A percentile compares a stretch with the other conserved stretches of the same genome.
These are phyloP conservation scores for Hystrix cristata DNA, from an alignment of 2,113 vertebrate species.

Conservation along the genomic window DNA sequence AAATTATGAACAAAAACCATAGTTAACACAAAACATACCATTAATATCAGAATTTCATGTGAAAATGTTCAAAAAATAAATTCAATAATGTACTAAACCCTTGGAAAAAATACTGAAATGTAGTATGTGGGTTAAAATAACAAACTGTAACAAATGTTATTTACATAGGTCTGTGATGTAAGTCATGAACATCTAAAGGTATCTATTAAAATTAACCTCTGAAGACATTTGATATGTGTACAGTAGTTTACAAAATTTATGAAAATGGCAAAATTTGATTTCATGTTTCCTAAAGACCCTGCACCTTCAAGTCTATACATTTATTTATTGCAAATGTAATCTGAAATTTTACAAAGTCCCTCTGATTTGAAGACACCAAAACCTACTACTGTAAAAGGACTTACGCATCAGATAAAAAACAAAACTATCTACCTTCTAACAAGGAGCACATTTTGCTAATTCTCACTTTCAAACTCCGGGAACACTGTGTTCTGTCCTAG, in stretches of 20 bases:
- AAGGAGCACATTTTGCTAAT: slow-evolving; percentile 77
- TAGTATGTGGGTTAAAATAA: slow-evolving; percentile 39
- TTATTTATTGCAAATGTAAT: slow-evolving; percentile 69
- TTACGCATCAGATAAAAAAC: slow-evolving; percentile 64
- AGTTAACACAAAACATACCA: neutral
- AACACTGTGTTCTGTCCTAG: slow-evolving; percentile 85
- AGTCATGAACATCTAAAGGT: neutral
- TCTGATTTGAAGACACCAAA: slow-evolving; percentile 37
- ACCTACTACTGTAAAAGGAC: slow-evolving; percentile 69
- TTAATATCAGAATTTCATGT: slow-evolving; percentile 51
- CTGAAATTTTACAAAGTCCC: slow-evolving; percentile 56
- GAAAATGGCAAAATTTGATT: slow-evolving; percentile 74
- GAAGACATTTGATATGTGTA: slow-evolving; percentile 22
- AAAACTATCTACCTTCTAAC: slow-evolving; percentile 65
- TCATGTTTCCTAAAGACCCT: slow-evolving; percentile 72
- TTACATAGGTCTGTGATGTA: neutral
- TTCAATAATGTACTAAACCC: slow-evolving; percentile 53
- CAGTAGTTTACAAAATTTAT: slow-evolving; percentile 17
- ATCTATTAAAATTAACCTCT: slow-evolving; percentile 57
- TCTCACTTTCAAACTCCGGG: slow-evolving; percentile 69
- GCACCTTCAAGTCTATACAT: slow-evolving; percentile 55
- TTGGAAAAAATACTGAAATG: slow-evolving; percentile 51
- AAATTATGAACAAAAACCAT: slow-evolving; percentile 67
- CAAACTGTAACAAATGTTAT: slow-evolving; percentile 44
- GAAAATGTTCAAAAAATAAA: slow-evolving; percentile 51